Conservation (phyloP, 2,113 vertebrate species). For the Grammomys dolichurus region DNA sequence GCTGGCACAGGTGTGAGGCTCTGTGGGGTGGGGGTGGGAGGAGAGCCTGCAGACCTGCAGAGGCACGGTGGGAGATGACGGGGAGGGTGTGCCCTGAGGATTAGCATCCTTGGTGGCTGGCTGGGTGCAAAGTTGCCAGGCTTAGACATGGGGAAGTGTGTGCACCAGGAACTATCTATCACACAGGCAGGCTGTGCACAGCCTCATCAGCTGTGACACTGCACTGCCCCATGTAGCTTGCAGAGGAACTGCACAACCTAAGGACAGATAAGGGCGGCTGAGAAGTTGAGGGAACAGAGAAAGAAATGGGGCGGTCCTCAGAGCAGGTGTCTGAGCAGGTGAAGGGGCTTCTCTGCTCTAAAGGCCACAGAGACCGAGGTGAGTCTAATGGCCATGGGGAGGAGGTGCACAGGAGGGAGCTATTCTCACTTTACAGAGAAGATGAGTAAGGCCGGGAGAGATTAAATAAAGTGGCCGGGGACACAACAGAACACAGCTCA, state of each 20-base stretch:
- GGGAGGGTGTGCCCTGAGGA: background rate
- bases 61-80: background rate
- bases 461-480: background rate
- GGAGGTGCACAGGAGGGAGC: background rate
- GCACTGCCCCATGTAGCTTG: background rate
- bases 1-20: background rate
- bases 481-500: background rate
- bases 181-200: background rate
- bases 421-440: background rate
- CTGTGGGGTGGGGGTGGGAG: background rate
- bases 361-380: background rate
- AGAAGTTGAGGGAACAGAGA: background rate
- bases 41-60: background rate
- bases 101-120: background rate
- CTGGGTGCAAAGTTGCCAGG: background rate
- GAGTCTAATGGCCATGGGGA: background rate
- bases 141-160: background rate
- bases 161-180: background rate
- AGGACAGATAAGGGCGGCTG: background rate
- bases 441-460: background rate
- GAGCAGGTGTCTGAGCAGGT: background rate
- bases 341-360: background rate
- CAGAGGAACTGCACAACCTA: background rate
- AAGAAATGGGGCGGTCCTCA: background rate
- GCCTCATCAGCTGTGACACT: background rate